Evolutionary conservation across 1,140 invertebrate species (phyloP), one percentile per base, ranked within the genome.

Genomic region (Polypedilum vanderplanki): DNA sequence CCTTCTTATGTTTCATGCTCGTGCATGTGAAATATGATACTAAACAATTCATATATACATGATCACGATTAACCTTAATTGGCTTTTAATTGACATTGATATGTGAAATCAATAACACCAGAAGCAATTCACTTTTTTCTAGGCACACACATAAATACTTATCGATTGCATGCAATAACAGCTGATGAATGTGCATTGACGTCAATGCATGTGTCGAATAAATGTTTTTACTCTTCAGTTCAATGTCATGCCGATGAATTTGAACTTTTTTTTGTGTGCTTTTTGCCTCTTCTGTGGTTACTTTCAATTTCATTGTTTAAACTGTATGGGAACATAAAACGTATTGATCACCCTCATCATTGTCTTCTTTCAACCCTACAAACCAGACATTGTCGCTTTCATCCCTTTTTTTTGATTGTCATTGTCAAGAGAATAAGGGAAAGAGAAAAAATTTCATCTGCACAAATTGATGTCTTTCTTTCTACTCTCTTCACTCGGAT

Each of bases 41-140:
- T 57, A 57, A 57, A 57, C 4, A 4, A 57, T n/a, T 57, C 12
- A 57, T n/a, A 15, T 46, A 7, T 46, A 57, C 46, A 57, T 57
- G 46, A 57, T 57, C 46, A n/a, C 46, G 10, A 57, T 57, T 57
- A 57, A 57, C 46, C 10, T 57, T 57, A 57, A 57, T 57, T 57
- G 46, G 46, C 12, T 57, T 57, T 15, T 57, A 57, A 57, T 57
- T 57, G 46, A 57, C 46, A 57, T 57, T 57, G 46, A 57, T 57
- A 57, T 57, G 46, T 57, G 46, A 57, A 57, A 57, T 57, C 46
- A 57, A 57, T 57, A 57, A 57, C 12, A 57, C 4, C 10, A 15
- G n/a, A 15, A 12, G 12, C 12, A 57, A n/a, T 46, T 46, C 24
- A 33, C 24, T 33, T 33, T 33, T 33, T 33, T 33, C 24, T 33